These are phyloP conservation scores for Syritta pipiens DNA, from an alignment of 2,888 invertebrate species.

Conservation along the genomic window DNA sequence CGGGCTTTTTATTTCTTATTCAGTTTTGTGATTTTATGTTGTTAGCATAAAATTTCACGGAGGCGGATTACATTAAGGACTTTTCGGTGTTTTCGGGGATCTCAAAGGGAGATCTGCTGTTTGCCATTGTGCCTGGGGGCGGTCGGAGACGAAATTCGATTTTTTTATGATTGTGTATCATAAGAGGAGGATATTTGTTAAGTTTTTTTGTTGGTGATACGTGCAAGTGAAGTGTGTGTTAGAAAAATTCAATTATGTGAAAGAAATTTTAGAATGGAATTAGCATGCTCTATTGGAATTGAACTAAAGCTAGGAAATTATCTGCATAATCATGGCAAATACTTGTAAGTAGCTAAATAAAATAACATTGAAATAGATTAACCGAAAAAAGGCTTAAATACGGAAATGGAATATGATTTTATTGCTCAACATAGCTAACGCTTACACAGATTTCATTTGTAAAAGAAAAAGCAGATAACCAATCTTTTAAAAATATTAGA, in stretches of 20 bases:
- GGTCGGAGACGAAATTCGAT: conserved; percentile 35
- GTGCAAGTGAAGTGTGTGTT: neutral
- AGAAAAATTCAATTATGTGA: conserved; percentile 8
- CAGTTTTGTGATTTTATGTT: conserved; percentile 68
- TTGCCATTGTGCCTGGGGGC: conserved; percentile 21
- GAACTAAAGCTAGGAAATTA: too few relatives aligned
- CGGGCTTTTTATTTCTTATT: conserved; percentile 21
- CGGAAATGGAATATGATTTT: too few relatives aligned
- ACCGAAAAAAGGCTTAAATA: too few relatives aligned
- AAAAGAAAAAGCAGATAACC: too few relatives aligned
- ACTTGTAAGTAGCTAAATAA: too few relatives aligned
- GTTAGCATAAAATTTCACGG: conserved; percentile 69
- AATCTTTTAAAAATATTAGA: too few relatives aligned
- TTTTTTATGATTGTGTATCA: conserved; percentile 45
- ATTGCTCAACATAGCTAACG: too few relatives aligned
- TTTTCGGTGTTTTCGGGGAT: neutral
- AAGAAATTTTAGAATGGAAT: too few relatives aligned
- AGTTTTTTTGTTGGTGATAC: neutral
- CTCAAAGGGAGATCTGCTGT: conserved; percentile 12
- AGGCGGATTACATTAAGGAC: conserved; percentile 63
- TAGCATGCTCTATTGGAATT: too few relatives aligned
- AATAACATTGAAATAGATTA: too few relatives aligned
- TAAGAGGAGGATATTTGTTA: conserved; percentile 27
- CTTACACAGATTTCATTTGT: too few relatives aligned
- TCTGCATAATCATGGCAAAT: too few relatives aligned